Evolutionary conservation across 1,140 invertebrate genomes (phyloP), one percentile per base, ranked within the genome.

Genomic region (Sesamia nonagrioides): DNA sequence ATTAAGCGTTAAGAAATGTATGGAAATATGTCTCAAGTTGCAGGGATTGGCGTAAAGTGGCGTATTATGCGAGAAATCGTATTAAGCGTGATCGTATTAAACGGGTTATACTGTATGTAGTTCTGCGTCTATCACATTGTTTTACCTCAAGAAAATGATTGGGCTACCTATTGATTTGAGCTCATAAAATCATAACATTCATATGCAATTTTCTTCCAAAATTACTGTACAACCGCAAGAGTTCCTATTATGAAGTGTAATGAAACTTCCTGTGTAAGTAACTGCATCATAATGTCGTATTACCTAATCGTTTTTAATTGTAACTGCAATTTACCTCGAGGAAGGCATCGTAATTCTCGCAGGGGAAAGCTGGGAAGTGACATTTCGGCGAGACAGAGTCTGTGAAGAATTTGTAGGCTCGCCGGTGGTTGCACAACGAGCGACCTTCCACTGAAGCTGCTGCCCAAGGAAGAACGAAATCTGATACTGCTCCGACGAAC

Each of bases 341-440:
- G 82, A 98, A 98, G 79, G 97, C 97, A 69, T 99, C 98, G 92
- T 98, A 99, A 63, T 96, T 97, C 18, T 97, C 96, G 85, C 98
- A 99, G 1, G 97, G 96, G 88, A 98, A 98, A 2, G 98, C 97
- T 0, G 98, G 98, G 91, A 99, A 99, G 79, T 97, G 96, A 88
- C 98, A 99, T 75, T 97, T 96, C 0, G 98, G 97, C 3, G 97
- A 97, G n/a, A 99, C 97, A 0, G 98, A 98, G 89, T 99, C 98
- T 0, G 98, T 98, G 92, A 99, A 99, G 89, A 99, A 97, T 87
- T 98, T 98, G 93, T 99, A 99, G 0, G 98, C 98, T 33, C 98
- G 95, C 0, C 98, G 96, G 93, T 99, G 98, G 91, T 99, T 99
- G 95, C 98, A 99, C 73, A 99, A 91, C 42, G 97, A 98, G 63